Conservation (phyloP, 2,888 invertebrate species). For the Psylliodes chrysocephalus region DNA sequence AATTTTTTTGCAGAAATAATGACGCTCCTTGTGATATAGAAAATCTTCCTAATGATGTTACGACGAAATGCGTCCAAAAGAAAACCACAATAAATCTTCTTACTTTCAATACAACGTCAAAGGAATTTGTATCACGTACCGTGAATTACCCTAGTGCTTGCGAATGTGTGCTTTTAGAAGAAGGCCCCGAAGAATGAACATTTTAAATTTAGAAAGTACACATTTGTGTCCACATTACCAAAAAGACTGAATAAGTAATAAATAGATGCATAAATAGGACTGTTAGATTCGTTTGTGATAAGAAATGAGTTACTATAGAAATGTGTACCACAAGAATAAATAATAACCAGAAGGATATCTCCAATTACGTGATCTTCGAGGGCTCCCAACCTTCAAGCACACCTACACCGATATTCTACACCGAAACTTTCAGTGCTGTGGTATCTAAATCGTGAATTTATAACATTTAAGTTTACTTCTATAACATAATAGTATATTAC, state of each 20-base stretch:
- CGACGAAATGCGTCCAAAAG: slow-evolving; percentile 14
- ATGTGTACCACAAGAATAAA: too few species aligned
- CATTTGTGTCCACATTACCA: neutral
- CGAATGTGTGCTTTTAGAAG: slow-evolving; percentile 20
- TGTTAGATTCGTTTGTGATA: too few species aligned
- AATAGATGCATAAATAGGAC: too few species aligned
- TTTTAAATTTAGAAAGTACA: neutral
- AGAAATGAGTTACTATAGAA: too few species aligned
- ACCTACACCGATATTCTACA: too few species aligned
- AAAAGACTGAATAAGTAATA: slow-evolving; percentile 1
- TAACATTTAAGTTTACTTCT: too few species aligned
- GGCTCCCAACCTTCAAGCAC: too few species aligned
- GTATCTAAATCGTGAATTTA: too few species aligned
- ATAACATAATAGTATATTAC: too few species aligned
- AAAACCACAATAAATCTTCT: slow-evolving; percentile 23
- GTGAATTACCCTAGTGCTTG: slow-evolving; percentile 20
- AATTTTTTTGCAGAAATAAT: slow-evolving; percentile 3
- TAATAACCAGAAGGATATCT: too few species aligned
- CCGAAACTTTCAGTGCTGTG: too few species aligned
- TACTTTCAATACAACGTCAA: slow-evolving; percentile 15
- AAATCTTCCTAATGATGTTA: slow-evolving; percentile 5
- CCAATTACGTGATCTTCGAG: too few species aligned
- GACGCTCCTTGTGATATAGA: neutral
- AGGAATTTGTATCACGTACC: slow-evolving; percentile 3
- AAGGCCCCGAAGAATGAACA: neutral